These are phyloP conservation scores for Rhinogobius similis DNA, from an alignment of 2,113 vertebrate genomes.

Conservation along the genomic window DNA sequence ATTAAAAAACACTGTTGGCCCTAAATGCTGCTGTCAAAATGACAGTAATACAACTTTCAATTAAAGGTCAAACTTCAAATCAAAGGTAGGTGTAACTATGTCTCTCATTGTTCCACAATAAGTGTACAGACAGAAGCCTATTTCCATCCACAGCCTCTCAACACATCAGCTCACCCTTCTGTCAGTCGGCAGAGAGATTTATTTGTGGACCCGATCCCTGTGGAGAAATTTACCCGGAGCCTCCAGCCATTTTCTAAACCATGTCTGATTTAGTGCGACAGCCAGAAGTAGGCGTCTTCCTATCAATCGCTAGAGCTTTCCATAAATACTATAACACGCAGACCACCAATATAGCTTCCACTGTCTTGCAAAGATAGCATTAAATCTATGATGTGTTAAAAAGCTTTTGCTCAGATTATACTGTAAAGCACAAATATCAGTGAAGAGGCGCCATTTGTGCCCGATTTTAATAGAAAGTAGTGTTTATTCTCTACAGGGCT, in stretches of 20 bases:
- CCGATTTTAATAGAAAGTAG: background rate
- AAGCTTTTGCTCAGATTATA: background rate
- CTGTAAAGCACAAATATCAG: background rate
- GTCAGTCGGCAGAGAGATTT: slow-evolving; percentile 38
- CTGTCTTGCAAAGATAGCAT: background rate
- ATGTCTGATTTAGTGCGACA: slow-evolving; percentile 37
- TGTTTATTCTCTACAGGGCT: background rate
- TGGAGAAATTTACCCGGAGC: slow-evolving; percentile 37
- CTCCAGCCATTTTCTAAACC: slow-evolving; percentile 21
- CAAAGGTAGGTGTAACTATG: background rate
- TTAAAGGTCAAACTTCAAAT: background rate
- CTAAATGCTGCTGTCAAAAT: background rate
- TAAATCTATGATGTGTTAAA: background rate
- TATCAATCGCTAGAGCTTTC: slow-evolving; percentile 9
- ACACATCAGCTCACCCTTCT: slow-evolving; percentile 22
- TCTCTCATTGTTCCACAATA: background rate
- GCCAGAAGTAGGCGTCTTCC: slow-evolving; percentile 27
- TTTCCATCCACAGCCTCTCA: slow-evolving; percentile 37
- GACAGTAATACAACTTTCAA: background rate
- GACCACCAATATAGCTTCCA: background rate
- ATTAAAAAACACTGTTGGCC: background rate
- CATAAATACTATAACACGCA: background rate
- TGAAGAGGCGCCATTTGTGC: background rate
- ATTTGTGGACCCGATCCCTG: slow-evolving; percentile 20
- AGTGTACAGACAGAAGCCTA: slow-evolving; percentile 8